Evolutionary conservation across 2,113 vertebrate genomes (phyloP).

Genomic region (Siphamia tubifer): DNA sequence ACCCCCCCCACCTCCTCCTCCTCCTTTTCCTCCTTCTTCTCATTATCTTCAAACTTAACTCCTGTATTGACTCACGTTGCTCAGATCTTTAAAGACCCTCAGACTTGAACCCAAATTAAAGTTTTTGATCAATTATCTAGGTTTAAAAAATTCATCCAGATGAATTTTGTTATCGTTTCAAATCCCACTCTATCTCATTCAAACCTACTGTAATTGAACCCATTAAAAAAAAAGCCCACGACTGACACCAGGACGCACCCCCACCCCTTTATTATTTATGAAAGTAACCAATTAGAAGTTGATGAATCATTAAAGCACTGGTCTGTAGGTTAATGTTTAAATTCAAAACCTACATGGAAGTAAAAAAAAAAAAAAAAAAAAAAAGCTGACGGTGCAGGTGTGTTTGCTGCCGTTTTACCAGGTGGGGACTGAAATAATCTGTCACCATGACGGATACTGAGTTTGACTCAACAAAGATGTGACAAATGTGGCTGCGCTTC

Average conservation of each 20-base stretch:
- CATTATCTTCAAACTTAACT: conserved; percentile 25
- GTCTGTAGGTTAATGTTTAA: not conserved
- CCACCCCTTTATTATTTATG: conserved; percentile 37
- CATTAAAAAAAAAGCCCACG: no score
- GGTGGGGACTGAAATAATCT: not conserved
- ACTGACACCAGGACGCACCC: no score
- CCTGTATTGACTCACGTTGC: not conserved
- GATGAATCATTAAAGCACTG: conserved; percentile 14
- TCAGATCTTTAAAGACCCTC: not conserved
- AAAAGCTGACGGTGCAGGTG: not conserved
- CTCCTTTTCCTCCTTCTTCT: no score
- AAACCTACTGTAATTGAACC: conserved; percentile 6
- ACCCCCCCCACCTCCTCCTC: no score
- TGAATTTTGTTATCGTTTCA: conserved; percentile 19
- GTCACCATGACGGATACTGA: conserved; percentile 24
- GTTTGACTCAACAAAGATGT: not conserved
- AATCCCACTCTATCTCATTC: conserved; percentile 1
- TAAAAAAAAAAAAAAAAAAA: no score
- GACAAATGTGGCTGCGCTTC: conserved; percentile 8
- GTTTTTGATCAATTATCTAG: conserved; percentile 24
- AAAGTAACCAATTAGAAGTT: conserved; percentile 9
- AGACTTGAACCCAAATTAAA: not conserved
- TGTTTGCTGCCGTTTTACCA: not conserved
- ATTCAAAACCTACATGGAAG: no score
- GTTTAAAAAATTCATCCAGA: conserved; percentile 45